Percentiles rank a stretch among this genome's conserved stretches.
phyloP scores from a whole-genome alignment of 2,797 vertebrate genomes.

The Acanthurus leucopareius region DNA sequence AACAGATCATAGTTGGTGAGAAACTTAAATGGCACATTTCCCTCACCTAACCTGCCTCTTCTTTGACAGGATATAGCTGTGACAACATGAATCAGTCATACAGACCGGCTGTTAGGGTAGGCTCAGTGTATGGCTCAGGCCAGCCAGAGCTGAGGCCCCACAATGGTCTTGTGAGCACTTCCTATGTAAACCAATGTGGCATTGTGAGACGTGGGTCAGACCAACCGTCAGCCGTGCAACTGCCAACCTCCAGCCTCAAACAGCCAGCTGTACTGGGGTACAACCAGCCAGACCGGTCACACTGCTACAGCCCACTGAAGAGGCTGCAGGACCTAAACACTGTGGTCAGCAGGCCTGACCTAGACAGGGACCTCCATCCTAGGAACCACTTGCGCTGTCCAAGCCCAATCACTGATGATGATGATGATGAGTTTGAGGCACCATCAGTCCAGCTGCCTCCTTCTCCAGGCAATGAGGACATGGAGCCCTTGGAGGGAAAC shows the following conservation, averaged over 20 bases:
- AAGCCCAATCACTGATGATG: conserved; percentile 74
- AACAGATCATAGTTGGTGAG: background rate
- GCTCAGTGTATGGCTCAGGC: conserved; percentile 88
- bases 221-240: conserved; percentile 79
- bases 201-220: conserved; percentile 82
- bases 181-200: conserved; percentile 89
- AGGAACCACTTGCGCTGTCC: conserved; percentile 76
- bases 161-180: conserved; percentile 87
- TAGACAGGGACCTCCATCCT: conserved; percentile 69
- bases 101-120: conserved; percentile 91
- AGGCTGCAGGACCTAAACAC: conserved; percentile 91
- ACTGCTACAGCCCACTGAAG: conserved; percentile 91
- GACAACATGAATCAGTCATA: conserved; percentile 97
- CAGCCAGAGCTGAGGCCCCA: conserved; percentile 87
- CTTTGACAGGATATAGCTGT: conserved; percentile 89
- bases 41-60: conserved; percentile 43
- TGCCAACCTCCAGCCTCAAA: conserved; percentile 82
- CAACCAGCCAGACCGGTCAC: conserved; percentile 85
- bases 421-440: conserved; percentile 76
- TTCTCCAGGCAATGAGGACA: conserved; percentile 72
- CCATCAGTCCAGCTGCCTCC: conserved; percentile 75
- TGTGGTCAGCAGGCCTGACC: conserved; percentile 86
- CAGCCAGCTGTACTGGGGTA: conserved; percentile 83
- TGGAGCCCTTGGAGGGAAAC: conserved; percentile 66
- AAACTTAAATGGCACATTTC: conserved; percentile 23